Base-by-base conservation (phyloP, 2,888 invertebrate species). In the Drosophila seclusa region DNA sequence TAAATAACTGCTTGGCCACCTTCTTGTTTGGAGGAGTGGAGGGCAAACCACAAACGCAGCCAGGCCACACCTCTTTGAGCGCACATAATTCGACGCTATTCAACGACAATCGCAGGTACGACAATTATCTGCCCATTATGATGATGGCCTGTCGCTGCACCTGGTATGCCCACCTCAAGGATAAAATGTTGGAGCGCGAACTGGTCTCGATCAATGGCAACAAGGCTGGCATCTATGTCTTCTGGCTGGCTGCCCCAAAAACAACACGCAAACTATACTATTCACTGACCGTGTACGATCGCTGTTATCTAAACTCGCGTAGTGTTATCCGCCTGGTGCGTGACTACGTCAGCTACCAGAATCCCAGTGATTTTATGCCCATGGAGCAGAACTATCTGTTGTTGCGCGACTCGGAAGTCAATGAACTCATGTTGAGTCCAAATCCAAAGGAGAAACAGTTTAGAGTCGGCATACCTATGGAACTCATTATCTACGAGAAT, bases 171-270 rank as follows among this genome's bases (percentile, higher is more conserved):
- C 54, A 81, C 16, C 55, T 83, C 16, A 61, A 62, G 36, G 78
- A 80, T 16, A 83, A 74, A 10, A 29, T 38, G 4, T 31, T 72
- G 45, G 73, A 72, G 13, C n/a, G 40, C 0, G 52, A 86, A 4
- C 53, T 78, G 13, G 65, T 54, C 2, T 29, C 48, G 0, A 10
- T 67, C 1, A 68, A 59, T 48, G 36, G 42, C 18, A 49, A 16
- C 1, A 69, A 68, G 0, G 61, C 78, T 2, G 64, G 57, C 8
- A 67, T 83, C 31, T 86, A 68, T 66, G 76, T 83, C 3, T 32
- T 87, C n/a, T 83, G 87, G 87, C 53, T 87, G 13, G 82, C 64
- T 11, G 62, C 76, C 0, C 81, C 83, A 0, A 16, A 21, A 8
- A 68, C 73, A 2, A 52, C 73, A 0, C 66, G 71, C 13, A 65